Base-by-base conservation (phyloP, 2,888 invertebrate genomes). In the Caenorhabditis zanzibari region DNA sequence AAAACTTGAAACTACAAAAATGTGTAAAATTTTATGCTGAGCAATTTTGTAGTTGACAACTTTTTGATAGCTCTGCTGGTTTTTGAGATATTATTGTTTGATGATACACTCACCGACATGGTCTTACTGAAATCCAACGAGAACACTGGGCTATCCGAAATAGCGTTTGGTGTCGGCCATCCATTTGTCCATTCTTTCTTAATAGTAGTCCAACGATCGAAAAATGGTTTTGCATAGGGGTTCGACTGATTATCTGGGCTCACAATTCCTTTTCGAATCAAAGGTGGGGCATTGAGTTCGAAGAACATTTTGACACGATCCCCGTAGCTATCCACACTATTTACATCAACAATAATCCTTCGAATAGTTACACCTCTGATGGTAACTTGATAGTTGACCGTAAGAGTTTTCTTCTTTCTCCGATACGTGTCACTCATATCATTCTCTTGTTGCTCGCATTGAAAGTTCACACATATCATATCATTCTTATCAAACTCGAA, bases 401-500 rank as follows among this genome's bases (percentile, higher is more conserved):
- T 10, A n/a, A 16, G 35, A 22, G 12, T 49, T 28, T 63, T 44
- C 24, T 16, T 61, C 24, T 26, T 35, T n/a, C 63, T 59, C 44
- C n/a, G 12, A 12, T 26, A 41, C 28, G 56, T 66, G 5, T 54
- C 58, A 26, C 12, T 54, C 14, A 24, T 9, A 54, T 38, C 47
- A 35, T 49, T 19, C 32, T 74, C 59, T 10, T 12, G 24, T 47
- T 73, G 66, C 3, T 35, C 32, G 59, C 73, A 72, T 47, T 75
- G 56, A 59, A 85, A 84, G 19, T 71, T 52, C 0, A 80, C 81
- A 4, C 56, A 72, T 24, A 87, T 72, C 26, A 87, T 73, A 24
- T 87, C 84, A 3, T 38, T 54, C 24, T 77, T 74, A 58, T 87
- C 87, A 28, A 84, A 87, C 44, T 85, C 84, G 41, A 87, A 87